A percentile compares a stretch with the other conserved stretches of the same genome.
Evolutionary conservation across 2,888 invertebrate genomes (phyloP).

Genomic region (Isotomurus palustris): DNA sequence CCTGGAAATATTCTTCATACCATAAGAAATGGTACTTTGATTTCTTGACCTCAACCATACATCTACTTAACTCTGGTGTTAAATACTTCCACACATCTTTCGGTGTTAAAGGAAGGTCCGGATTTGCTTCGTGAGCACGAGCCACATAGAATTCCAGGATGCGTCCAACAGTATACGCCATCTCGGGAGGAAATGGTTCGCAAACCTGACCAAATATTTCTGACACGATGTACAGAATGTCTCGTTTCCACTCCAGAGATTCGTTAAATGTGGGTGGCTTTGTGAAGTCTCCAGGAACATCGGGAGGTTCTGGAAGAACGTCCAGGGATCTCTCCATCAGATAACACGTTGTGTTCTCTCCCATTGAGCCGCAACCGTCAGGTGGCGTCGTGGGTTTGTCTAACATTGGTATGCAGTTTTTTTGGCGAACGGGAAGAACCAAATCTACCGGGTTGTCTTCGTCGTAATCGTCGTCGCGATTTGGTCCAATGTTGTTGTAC

Average conservation of each 20-base stretch:
- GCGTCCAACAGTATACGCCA: constrained; percentile 12
- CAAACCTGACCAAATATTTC: constrained; percentile 18
- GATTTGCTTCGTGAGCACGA: not conserved
- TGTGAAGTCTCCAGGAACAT: not conserved
- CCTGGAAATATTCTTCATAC: not conserved
- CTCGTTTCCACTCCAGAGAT: constrained; percentile 7
- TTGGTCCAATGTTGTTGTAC: too few relatives aligned
- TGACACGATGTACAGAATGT: constrained; percentile 11
- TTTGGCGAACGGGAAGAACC: not conserved
- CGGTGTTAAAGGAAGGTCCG: not conserved
- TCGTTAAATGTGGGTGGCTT: not conserved
- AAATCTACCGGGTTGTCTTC: not conserved
- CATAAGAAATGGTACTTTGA: not conserved
- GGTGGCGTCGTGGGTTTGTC: too few relatives aligned
- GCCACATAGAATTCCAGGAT: not conserved
- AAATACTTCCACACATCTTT: constrained; percentile 3
- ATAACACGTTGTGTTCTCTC: too few relatives aligned
- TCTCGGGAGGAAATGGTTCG: constrained; percentile 15
- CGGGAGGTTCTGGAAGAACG: not conserved
- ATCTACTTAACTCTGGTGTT: not conserved
- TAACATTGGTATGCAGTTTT: too few relatives aligned
- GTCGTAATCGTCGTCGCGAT: too few relatives aligned
- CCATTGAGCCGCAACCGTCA: too few relatives aligned
- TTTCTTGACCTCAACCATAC: not conserved
- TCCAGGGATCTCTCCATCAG: not conserved